These are phyloP conservation scores for Eilema sororculum DNA, from an alignment of 2,888 invertebrate species.

Conservation along the genomic window DNA sequence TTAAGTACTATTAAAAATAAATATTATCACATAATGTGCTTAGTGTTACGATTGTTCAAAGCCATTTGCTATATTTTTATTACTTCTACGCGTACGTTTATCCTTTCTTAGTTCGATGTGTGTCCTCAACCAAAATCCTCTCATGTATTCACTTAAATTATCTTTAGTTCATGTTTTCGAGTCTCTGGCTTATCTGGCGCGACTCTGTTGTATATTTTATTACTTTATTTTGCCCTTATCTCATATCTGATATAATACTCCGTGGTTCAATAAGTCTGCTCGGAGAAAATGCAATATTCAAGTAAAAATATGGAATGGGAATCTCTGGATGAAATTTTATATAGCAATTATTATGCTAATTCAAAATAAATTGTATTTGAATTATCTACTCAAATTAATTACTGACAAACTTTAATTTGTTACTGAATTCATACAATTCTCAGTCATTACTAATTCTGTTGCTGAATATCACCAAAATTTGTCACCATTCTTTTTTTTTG, in stretches of 20 bases:
- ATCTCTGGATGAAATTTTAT: too few species aligned
- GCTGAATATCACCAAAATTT: too few species aligned
- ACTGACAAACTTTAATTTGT: too few species aligned
- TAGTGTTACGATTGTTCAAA: neutral
- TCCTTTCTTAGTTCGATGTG: slow-evolving; percentile 9
- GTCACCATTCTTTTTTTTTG: too few species aligned
- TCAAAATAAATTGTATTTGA: too few species aligned
- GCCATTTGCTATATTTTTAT: neutral
- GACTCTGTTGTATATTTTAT: slow-evolving; percentile 15
- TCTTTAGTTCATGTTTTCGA: slow-evolving; percentile 22
- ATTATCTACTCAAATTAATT: too few species aligned
- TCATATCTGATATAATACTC: neutral
- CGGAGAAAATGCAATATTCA: neutral
- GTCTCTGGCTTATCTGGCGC: slow-evolving; percentile 17
- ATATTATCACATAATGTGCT: neutral
- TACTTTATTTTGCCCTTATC: slow-evolving; percentile 11
- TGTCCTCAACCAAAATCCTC: slow-evolving; percentile 21
- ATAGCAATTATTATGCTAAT: too few species aligned
- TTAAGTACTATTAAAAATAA: neutral
- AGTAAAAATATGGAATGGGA: neutral
- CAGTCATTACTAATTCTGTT: too few species aligned
- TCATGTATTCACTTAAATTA: slow-evolving; percentile 22
- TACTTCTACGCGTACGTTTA: neutral
- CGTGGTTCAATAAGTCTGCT: neutral
- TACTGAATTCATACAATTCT: too few species aligned